phyloP scores from a whole-genome alignment of 2,797 vertebrate species.

The Chloroceryle inda region DNA sequence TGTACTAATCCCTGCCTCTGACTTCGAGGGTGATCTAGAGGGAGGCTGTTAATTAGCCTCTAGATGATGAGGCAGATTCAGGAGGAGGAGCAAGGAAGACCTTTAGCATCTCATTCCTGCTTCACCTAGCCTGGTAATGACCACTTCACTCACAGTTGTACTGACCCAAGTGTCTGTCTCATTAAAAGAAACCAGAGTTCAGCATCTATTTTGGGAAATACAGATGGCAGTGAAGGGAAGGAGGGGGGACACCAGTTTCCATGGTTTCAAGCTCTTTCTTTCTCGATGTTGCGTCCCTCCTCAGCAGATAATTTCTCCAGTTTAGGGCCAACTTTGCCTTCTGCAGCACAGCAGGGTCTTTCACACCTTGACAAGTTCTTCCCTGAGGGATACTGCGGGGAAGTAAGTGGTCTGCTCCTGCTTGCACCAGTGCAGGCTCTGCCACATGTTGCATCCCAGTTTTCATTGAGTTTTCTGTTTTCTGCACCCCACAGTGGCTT shows the following conservation, averaged over 20 bases:
- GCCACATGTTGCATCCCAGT: neutral
- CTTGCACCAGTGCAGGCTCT: neutral
- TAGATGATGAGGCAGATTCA: neutral
- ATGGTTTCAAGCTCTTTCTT: constrained; percentile 71
- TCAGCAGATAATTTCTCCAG: constrained; percentile 29
- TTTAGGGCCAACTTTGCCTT: neutral
- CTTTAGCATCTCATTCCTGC: neutral
- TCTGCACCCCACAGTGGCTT: neutral
- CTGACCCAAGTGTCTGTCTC: constrained; percentile 46
- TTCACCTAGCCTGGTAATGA: constrained; percentile 1
- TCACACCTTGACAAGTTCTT: constrained; percentile 2
- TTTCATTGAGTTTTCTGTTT: neutral
- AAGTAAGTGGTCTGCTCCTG: neutral
- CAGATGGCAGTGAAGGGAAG: constrained; percentile 51
- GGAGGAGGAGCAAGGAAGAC: neutral
- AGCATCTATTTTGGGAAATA: constrained; percentile 72
- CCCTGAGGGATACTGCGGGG: neutral
- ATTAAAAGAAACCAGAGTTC: constrained; percentile 66
- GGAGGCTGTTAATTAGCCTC: constrained; percentile 15
- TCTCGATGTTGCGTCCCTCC: constrained; percentile 12
- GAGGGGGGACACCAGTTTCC: constrained; percentile 51
- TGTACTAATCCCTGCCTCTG: neutral
- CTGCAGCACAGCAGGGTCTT: neutral
- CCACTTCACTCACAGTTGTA: constrained; percentile 36
- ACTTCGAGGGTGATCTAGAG: neutral